phyloP scores from a whole-genome alignment of 2,888 invertebrate species.

The Idaea aversata region DNA sequence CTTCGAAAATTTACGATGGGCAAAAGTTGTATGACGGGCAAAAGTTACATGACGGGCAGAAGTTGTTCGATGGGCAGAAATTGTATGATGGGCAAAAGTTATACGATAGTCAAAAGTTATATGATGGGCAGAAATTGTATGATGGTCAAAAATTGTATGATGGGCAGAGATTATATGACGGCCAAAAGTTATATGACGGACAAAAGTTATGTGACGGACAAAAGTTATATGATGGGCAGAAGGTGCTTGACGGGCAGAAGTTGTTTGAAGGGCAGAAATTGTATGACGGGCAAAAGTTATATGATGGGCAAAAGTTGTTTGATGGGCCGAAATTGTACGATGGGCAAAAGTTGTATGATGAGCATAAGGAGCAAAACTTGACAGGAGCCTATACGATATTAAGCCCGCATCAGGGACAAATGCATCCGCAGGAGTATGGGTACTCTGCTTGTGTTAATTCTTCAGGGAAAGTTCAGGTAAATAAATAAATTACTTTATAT shows the following conservation, averaged over 20 bases:
- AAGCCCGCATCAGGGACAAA: constrained; percentile 64
- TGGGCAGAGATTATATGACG: constrained; percentile 27
- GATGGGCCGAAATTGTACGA: too few species aligned
- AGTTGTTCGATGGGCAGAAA: constrained; percentile 19
- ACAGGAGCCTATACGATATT: constrained; percentile 53
- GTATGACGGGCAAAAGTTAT: constrained; percentile 46
- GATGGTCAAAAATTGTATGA: neutral
- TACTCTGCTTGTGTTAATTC: constrained; percentile 60
- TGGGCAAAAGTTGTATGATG: constrained; percentile 30
- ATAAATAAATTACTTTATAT: constrained; percentile 37
- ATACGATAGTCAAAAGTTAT: constrained; percentile 1
- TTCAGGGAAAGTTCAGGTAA: constrained; percentile 68
- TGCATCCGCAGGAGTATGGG: constrained; percentile 67
- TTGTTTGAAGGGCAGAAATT: constrained; percentile 29
- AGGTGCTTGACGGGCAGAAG: constrained; percentile 58
- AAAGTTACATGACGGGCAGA: constrained; percentile 10
- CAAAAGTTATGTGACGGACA: neutral
- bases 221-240: constrained; percentile 41
- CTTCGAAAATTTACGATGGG: constrained; percentile 53
- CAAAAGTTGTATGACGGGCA: neutral
- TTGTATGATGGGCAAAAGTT: constrained; percentile 22
- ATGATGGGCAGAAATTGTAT: neutral
- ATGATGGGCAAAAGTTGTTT: constrained; percentile 45
- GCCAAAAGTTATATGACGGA: constrained; percentile 37
- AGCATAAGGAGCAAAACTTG: constrained; percentile 60